Base-by-base conservation (phyloP, 2,888 invertebrate species). In the Dorcus parallelipipedus region DNA sequence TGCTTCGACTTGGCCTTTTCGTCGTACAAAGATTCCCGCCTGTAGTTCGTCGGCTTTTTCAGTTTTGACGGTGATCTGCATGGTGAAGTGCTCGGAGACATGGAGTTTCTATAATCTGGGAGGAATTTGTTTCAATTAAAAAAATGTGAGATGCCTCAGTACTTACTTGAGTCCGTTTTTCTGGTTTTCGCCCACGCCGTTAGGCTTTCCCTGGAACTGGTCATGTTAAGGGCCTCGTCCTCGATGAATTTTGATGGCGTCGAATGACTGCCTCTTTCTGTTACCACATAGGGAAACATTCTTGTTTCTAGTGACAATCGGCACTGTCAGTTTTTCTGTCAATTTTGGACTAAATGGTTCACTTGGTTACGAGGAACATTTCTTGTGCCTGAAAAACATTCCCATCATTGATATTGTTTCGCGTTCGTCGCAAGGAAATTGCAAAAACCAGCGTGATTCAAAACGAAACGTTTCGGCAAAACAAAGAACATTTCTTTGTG, bases 1-100 rank as follows among this genome's bases (percentile, higher is more conserved):
- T 76, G 73, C 57, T 75, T 75, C 9, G 76, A 75, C 56, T 73
- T 74, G 9, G 73, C 73, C 63, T 74, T 76, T 52, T 71, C 73
- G 45, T 73, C 74, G 60, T 64, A 71, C 23, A 67, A 43, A 3
- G 70, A 66, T 48, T 75, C 73, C 38, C 68, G 61, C 40, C 69
- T 64, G 43, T 50, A 63, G 48, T 59, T 61, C 8, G 57, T 58
- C 6, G 63, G 61, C 49, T 56, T 60, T 23, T 56, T 59, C 14
- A 59, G 26, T 55, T 64, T 65, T 1, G 59, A 57, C 20, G 63
- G 62, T 7, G 61, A 64, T 47, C 58, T 59, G 10, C 39, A 23
- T 5, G 61, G 61, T 4, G 64, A 62, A 9, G 49, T 41, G 26
- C 48, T 54, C 3, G 59, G 52, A 17, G 49, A 54, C 33, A 40